Conservation (phyloP, 2,888 invertebrate genomes). For the Polymixis lichenea region DNA sequence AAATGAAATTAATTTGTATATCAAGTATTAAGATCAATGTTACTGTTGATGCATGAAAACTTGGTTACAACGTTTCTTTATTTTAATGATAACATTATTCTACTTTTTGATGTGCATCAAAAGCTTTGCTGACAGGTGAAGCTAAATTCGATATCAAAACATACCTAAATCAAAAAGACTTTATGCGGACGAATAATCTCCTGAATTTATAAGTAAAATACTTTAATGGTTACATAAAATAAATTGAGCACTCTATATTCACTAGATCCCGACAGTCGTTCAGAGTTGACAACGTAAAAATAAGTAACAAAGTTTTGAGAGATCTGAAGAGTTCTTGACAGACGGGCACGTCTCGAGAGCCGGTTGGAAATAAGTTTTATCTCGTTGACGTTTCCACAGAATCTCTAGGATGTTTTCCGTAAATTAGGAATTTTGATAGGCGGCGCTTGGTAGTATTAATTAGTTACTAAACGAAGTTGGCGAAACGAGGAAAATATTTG, state of each 20-base stretch:
- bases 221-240: conserved; percentile 22
- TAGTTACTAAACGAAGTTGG: background rate
- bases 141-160: background rate
- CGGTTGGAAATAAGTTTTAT: conserved; percentile 45
- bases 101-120: conserved; percentile 7
- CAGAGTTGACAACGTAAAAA: conserved; percentile 48
- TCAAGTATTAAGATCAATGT: conserved; percentile 36
- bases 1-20: conserved; percentile 44
- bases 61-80: conserved; percentile 4
- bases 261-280: conserved; percentile 54
- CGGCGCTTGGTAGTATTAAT: conserved; percentile 9
- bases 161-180: background rate
- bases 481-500: conserved; percentile 18
- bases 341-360: conserved; percentile 41
- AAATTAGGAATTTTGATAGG: background rate
- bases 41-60: conserved; percentile 19
- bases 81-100: background rate
- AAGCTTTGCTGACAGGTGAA: conserved; percentile 21
- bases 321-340: conserved; percentile 49
- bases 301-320: conserved; percentile 54
- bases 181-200: conserved; percentile 3
- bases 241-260: conserved; percentile 57
- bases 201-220: conserved; percentile 27
- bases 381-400: conserved; percentile 28
- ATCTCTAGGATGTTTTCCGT: conserved; percentile 6